Evolutionary conservation across 2,888 invertebrate species (phyloP), one percentile per base, ranked within the genome.

Genomic region (Diarsia brunnea): DNA sequence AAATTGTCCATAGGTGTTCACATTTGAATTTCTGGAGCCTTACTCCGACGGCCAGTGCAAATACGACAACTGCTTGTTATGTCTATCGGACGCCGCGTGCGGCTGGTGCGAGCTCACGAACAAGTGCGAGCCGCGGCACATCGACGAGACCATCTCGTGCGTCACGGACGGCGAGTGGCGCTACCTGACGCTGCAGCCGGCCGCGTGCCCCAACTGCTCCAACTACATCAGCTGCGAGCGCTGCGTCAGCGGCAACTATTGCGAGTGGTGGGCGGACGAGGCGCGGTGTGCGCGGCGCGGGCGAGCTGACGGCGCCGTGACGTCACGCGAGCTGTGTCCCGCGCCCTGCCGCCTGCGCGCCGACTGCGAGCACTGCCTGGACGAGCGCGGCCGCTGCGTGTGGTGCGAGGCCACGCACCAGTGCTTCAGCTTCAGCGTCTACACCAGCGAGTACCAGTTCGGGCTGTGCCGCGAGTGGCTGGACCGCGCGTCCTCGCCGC

Each of bases 361-460:
- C 61, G 98, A 98, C 90, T 99, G 99, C 92, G 97, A 98, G 27
- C 97, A 98, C 72, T 99, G 99, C 91, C 96, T 99, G 69, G 98
- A 98, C 88, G 98, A 98, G 89, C 97, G 97, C 67, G 98, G 98
- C 43, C 97, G 99, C 78, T 99, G 99, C 94, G 99, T 99, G 0
- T 99, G 99, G 99, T 99, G 99, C 93, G 98, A 99, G 92, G 98
- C 99, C 43, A 98, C 98, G 0, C 97, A 98, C 80, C 98, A 98
- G 90, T 99, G 99, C 93, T 99, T 99, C 92, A 98, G 99, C 84
- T 99, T 99, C 94, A 98, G 99, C n/a, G 98, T 99, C 1, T 99
- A 99, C 94, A 99, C 99, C 12, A 98, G 99, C 86, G 98, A 99
- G 91, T 99, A 98, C 94, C 98, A 99, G 91, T 99, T 99, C 94